Base-by-base conservation (phyloP, 2,113 vertebrate genomes). In the Toxotes jaculatrix region DNA sequence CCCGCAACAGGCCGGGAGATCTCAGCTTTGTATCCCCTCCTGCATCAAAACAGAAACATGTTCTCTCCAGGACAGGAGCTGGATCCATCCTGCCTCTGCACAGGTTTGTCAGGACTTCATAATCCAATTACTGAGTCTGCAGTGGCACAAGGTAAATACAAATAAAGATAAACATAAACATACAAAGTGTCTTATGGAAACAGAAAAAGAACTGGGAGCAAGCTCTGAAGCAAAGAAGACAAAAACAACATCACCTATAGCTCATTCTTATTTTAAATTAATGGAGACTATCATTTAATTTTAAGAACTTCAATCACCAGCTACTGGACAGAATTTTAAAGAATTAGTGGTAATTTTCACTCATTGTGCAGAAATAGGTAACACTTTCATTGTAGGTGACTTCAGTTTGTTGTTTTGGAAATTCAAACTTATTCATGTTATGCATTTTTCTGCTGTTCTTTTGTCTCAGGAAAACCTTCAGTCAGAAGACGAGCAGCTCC, bases 31-130 rank as follows among this genome's bases (percentile, higher is more conserved):
- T 64, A 0, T 66, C 84, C 3, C 77, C 13, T 0, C 62, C 73
- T 0, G 0, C n/a, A 7, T 8, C 1, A 1, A 83, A 60, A 47
- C 61, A 67, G 32, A 84, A 38, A 75, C 62, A 0, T 43, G 0
- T 1, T 1, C 43, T 4, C 0, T 32, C 60, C 53, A 34, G 51
- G 59, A 38, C 16, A 0, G 56, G 73, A 49, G 23, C 53, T 0
- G 79, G 12, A 4, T 27, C 51, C 60, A 1, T n/a, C 0, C 0
- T 23, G 12, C 34, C 72, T 32, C 63, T 77, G 67, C 47, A 38
- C 76, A 90, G 90, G 84, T 88, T 19, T 2, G 88, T 82, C 27
- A 3, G n/a, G 8, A 36, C 0, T 9, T 36, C 1, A 17, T 11
- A 53, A 21, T 66, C 32, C 31, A 17, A 2, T 21, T 7, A 0